Base-by-base conservation (phyloP, 2,888 invertebrate species). In the Drosophila kanekoi region DNA sequence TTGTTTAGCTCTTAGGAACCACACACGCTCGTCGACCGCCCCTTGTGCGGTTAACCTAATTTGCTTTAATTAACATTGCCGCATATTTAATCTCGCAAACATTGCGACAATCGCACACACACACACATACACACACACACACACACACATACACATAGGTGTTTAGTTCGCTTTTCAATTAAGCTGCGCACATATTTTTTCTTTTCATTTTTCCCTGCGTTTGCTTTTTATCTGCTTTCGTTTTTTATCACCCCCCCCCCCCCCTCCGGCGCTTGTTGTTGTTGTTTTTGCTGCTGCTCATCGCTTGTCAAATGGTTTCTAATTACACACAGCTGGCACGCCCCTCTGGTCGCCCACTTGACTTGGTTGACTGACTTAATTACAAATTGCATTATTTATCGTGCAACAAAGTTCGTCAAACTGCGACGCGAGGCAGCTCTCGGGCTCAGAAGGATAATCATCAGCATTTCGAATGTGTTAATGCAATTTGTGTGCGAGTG, bases 321-420 rank as follows among this genome's bases (percentile, higher is more conserved):
- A 79, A 79, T 78, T 72, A 78, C 77, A 76, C 71, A 64, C 62
- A 52, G 72, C 40, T 76, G 65, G 62, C 75, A 65, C 61, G 58
- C 62, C 68, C 66, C 40, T 13, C 9, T n/a, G 49, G 47, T 18
- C 60, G 64, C 60, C 77, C 74, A 60, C 59, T 76, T 70, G 60
- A 60, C 71, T 63, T 52, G 61, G 74, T 63, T 84, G 85, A 85
- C 88, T 82, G 88, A 87, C 85, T 87, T 87, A 89, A 87, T 81
- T 89, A 88, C 89, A 77, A 89, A 82, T 84, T 87, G 80, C 89
- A 87, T 87, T 87, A 87, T 87, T 87, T 79, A 87, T 76, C 81
- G 64, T 73, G 74, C 84, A 78, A 76, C 85, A 84, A 84, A 81
- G 88, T 88, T 87, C 89, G 89, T 85, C 85, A 85, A 85, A 85